Evolutionary conservation across 2,113 vertebrate species (phyloP), one percentile per base, ranked within the genome.

Genomic region (Stigmatopora argus): DNA sequence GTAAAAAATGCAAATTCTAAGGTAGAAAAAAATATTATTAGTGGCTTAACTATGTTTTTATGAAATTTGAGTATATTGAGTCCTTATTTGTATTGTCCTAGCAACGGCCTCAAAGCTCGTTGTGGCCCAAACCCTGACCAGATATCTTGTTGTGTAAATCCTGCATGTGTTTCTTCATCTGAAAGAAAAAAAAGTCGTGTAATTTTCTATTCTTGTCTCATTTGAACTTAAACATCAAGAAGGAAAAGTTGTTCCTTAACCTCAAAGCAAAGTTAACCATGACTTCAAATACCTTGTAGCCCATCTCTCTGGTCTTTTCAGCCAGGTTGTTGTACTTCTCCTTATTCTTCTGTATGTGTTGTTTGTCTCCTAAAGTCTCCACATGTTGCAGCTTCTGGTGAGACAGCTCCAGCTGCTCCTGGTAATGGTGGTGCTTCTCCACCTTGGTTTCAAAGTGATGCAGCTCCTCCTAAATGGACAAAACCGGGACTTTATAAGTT

Each of bases 111-210:
- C 85, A 99, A 34, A 99, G 92, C 65, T 99, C 97, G 0, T 97
- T 98, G 87, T 98, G 97, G 7, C 89, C 74, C n/a, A 95, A 91
- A 9, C 93, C 95, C 60, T 93, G 78, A 21, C 67, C 86, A 3
- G 94, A 95, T 64, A 98, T 91, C 80, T 96, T 92, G 80, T 92
- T 90, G 61, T 92, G 92, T 74, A 99, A 86, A 61, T 98, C 96
- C 79, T 97, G 96, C 57, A 98, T 75, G 38, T 98, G 97, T 78
- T 99, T 99, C 90, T 96, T 98, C 77, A 99, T 97, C 97, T 98
- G 85, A 62, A 83, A 80, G 64, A 35, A 44, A 78, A 3, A 62
- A 46, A 5, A 23, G 55, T 7, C 17, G 3, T 68, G 21, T 45
- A n/a, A 8, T 3, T 4, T 62, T 26, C 31, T 46, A 15, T 12